Base-by-base conservation (phyloP, 2,888 invertebrate genomes). In the Entomobrya multifasciata region DNA sequence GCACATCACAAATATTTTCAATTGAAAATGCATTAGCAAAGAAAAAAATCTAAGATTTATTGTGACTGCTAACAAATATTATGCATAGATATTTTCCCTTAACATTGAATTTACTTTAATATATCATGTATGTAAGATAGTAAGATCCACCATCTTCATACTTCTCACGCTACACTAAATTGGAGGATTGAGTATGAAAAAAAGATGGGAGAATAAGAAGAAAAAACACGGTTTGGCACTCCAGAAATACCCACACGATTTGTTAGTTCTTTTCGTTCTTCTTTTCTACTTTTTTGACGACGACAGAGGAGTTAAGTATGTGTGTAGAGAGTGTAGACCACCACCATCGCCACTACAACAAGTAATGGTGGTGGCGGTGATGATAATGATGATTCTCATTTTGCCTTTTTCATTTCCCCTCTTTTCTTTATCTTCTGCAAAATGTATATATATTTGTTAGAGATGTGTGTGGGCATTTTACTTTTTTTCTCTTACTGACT, bases 151-250 rank as follows among this genome's bases (percentile, higher is more conserved):
- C 70, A 25, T 47, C 47, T 72, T 72, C 47, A 27, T 72, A 49
- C 20, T 72, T 72, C 70, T 27, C 70, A 72, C 70, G 70, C 44
- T 47, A 13, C 5, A 36, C 36, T 36, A 36, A 36, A 36, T 4
- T 6, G 8, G 4, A 36, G 47, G 25, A 72, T 49, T 72, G 70
- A 72, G 47, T 22, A 17, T 6, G 36, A 36, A 36, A 20, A 57
- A 22, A 4, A 17, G 13, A 20, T 22, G 25, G 13, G 25, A 72
- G 25, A 25, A 22, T 67, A 30, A 79, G 30, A 30, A 17, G 17
- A 30, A 20, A 87, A 87, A 88, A 88, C 88, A 89, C 70, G 85
- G 79, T 84, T 88, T 87, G 82, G 72, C 88, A 89, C 88, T 89
- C 86, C 81, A 62, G 84, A 86, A 87, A 88, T 85, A 65, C 70